phyloP scores from a whole-genome alignment of 2,888 invertebrate genomes.

The Ceraclea dissimilis region DNA sequence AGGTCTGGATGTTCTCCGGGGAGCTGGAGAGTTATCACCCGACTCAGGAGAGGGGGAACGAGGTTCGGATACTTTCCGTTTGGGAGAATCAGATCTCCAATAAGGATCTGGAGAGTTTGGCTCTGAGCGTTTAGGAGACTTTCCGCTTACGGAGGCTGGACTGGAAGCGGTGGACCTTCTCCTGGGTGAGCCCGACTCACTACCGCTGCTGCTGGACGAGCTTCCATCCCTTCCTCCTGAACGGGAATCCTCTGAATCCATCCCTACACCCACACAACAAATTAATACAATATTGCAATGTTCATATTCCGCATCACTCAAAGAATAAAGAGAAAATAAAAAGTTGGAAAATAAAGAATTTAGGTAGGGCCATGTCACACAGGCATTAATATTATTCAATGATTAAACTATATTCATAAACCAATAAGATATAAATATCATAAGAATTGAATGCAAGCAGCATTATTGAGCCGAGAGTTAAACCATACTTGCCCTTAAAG shows the following conservation, averaged over 20 bases:
- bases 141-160: conserved; percentile 31
- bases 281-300: not conserved
- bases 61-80: not conserved
- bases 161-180: conserved; percentile 36
- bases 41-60: conserved; percentile 6
- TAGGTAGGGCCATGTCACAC: conserved; percentile 1
- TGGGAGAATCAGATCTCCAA: conserved; percentile 28
- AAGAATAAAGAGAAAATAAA: not conserved
- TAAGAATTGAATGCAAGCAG: not conserved
- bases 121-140: conserved; percentile 31
- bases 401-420: not conserved
- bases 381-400: conserved; percentile 1
- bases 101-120: conserved; percentile 31
- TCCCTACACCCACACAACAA: conserved; percentile 30
- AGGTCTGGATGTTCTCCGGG: not conserved
- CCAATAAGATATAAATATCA: not conserved
- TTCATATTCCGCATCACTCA: not conserved
- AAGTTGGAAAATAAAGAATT: not conserved
- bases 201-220: conserved; percentile 46
- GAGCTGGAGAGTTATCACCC: not conserved
- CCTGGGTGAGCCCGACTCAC: conserved; percentile 37
- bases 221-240: conserved; percentile 43
- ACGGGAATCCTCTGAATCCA: conserved; percentile 57
- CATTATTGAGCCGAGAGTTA: conserved; percentile 10
- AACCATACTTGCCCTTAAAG: conserved; percentile 23